These are phyloP conservation scores for Armadillidium nasatum DNA, from an alignment of 1,140 invertebrate genomes.

Conservation along the genomic window DNA sequence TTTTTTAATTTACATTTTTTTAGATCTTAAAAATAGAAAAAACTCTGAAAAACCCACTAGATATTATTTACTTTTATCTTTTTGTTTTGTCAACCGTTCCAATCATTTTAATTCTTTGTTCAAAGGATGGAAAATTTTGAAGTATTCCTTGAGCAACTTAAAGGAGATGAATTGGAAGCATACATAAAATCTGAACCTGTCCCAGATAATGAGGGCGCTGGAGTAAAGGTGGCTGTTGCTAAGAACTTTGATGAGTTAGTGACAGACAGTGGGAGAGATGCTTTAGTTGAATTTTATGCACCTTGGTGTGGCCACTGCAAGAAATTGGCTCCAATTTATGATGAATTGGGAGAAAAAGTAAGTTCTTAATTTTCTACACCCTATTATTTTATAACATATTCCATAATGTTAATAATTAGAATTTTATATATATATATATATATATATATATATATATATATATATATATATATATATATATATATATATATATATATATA, in stretches of 20 bases:
- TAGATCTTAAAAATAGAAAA: too few species aligned
- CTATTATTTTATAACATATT: too few species aligned
- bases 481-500: too few species aligned
- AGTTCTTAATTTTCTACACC: slow-evolving; percentile 21
- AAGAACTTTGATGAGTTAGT: slow-evolving; percentile 97
- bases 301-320: slow-evolving; percentile 99
- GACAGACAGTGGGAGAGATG: slow-evolving; percentile 84
- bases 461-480: too few species aligned
- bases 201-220: slow-evolving; percentile 75
- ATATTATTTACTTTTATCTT: too few species aligned
- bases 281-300: slow-evolving; percentile 95
- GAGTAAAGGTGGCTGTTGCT: slow-evolving; percentile 87
- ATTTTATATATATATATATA: too few species aligned
- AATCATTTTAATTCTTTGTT: too few species aligned
- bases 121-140: slow-evolving; percentile 62
- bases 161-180: slow-evolving; percentile 76
- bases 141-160: slow-evolving; percentile 79
- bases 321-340: slow-evolving; percentile 85
- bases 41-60: too few species aligned
- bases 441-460: too few species aligned
- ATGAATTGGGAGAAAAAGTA: slow-evolving; percentile 88
- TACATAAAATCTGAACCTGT: slow-evolving; percentile 94
- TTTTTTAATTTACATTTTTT: too few species aligned
- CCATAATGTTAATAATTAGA: too few species aligned
- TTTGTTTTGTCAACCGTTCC: too few species aligned